Base-by-base conservation (phyloP, 2,113 vertebrate species). In the Sapajus apella region DNA sequence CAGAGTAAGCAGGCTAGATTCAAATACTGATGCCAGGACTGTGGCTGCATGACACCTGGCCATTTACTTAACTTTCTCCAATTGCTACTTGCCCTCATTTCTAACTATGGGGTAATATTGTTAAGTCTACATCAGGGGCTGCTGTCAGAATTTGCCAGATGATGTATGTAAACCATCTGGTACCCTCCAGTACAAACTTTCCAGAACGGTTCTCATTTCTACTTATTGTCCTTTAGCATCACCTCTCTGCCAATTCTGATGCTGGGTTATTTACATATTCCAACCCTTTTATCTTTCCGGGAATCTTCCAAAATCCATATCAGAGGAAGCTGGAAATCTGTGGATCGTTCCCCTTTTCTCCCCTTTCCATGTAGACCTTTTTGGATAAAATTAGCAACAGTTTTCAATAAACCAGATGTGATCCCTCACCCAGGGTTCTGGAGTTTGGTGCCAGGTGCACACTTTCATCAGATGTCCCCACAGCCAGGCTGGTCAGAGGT, bases 131-230 rank as follows among this genome's bases (percentile, higher is more conserved):
- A 3, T 72, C 43, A 6, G 68, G 64, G 14, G 47, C 21, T 56
- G 2, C 32, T 55, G 6, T 52, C 10, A 47, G 32, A 10, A 70
- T 82, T 72, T 25, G 17, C 75, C 47, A 70, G 11, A 11, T 5
- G 0, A 45, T 64, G 3, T 4, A 21, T 6, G 72, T 0, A n/a
- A 68, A 43, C 23, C 25, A 3, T 73, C 5, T 30, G 10, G 2
- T 25, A 27, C 9, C 45, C 7, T 37, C 40, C 21, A 56, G 21
- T 6, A 23, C 52, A 76, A n/a, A 45, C 10, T n/a, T 83, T 20
- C 27, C 23, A 14, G 52, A 73, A 45, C 16, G 52, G 3, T 52
- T 32, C 43, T 64, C 25, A 35, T 9, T 76, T 40, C 55, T 56
- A 35, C 14, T 58, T 55, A 14, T 30, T 87, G 47, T n/a, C 4